Percentiles rank a stretch among this genome's conserved stretches.
These are phyloP conservation scores for Anguilla anguilla DNA, from an alignment of 2,797 vertebrate species.

Conservation along the genomic window DNA sequence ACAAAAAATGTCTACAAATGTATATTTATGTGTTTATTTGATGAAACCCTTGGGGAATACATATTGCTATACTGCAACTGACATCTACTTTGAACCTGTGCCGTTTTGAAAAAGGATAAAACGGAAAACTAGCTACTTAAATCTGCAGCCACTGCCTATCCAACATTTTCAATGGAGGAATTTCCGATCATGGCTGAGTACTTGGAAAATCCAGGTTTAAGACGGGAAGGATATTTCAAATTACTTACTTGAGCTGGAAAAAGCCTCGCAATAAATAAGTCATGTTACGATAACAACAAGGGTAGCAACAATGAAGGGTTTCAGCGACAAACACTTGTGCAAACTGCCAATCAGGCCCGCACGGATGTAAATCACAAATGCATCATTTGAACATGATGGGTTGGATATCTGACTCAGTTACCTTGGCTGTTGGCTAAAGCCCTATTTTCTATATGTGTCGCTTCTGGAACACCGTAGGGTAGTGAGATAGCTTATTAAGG, in stretches of 20 bases:
- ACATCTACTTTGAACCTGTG: neutral
- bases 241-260: constrained; percentile 29
- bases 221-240: constrained; percentile 19
- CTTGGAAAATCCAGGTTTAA: constrained; percentile 34
- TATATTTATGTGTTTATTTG: neutral
- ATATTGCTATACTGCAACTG: neutral
- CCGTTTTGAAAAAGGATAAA: constrained; percentile 11
- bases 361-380: constrained; percentile 22
- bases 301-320: constrained; percentile 22
- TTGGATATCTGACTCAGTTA: constrained; percentile 29
- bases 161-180: constrained; percentile 21
- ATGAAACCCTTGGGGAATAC: neutral
- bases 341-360: constrained; percentile 24
- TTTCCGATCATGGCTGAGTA: constrained; percentile 15
- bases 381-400: constrained; percentile 28
- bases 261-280: constrained; percentile 32
- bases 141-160: constrained; percentile 22
- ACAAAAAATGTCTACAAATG: constrained; percentile 7
- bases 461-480: constrained; percentile 1
- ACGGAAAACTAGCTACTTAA: constrained; percentile 28
- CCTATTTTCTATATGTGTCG: constrained; percentile 26
- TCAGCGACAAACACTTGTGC: constrained; percentile 21
- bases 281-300: constrained; percentile 26
- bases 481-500: constrained; percentile 39
- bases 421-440: constrained; percentile 31